These are phyloP conservation scores for Lytechinus pictus DNA, from an alignment of 35 echinoderm and acorn worm species.

Conservation along the genomic window DNA sequence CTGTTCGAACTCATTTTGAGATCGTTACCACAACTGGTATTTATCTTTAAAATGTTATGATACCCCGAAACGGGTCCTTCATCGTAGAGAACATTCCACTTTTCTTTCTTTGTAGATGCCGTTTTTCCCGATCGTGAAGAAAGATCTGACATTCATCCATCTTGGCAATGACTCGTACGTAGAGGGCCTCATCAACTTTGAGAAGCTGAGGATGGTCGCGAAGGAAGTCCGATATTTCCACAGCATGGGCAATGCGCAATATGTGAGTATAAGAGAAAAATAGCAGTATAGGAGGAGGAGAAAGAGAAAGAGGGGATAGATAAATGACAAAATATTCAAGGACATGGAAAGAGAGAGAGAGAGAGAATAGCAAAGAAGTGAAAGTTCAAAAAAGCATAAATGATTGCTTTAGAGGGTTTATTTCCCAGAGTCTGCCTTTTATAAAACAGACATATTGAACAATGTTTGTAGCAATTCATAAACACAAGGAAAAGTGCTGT, in stretches of 20 bases:
- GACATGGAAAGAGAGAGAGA: background rate
- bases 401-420: too few relatives aligned
- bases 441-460: too few relatives aligned
- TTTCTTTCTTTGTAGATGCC: constrained; percentile 50
- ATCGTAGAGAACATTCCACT: background rate
- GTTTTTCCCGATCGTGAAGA: constrained; percentile 96
- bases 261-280: constrained; percentile 63
- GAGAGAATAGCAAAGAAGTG: background rate
- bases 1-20: too few relatives aligned
- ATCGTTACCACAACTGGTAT: too few relatives aligned
- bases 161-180: constrained; percentile 97
- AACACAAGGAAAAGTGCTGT: too few relatives aligned
- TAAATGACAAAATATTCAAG: too few relatives aligned
- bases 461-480: too few relatives aligned
- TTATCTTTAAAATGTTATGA: background rate
- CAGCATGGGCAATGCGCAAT: constrained; percentile 80
- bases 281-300: background rate
- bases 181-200: constrained; percentile 97
- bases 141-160: constrained; percentile 99
- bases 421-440: too few relatives aligned
- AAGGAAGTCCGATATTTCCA: constrained; percentile 87
- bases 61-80: background rate
- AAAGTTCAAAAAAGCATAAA: background rate
- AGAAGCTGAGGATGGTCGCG: constrained; percentile 93
- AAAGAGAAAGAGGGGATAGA: background rate